A percentile compares a stretch with the other conserved stretches of the same genome.
Evolutionary conservation across 2,888 invertebrate species (phyloP).

Genomic region (Sycophila texana): DNA sequence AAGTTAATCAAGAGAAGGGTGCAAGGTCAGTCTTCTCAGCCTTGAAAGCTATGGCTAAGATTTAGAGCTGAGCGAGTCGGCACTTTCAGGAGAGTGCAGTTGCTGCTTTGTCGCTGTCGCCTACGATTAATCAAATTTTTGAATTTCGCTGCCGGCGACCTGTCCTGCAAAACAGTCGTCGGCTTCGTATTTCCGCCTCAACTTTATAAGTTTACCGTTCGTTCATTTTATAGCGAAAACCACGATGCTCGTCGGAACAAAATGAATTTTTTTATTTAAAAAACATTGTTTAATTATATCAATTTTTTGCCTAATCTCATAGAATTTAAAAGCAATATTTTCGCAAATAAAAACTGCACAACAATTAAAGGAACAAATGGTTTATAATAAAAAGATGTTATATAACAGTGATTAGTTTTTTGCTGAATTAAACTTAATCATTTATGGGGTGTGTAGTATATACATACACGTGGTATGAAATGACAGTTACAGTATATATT

Average conservation of each 20-base stretch:
- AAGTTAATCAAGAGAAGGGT: background rate
- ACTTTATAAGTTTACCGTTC: background rate
- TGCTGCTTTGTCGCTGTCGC: constrained; percentile 3
- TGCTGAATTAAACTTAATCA: too few relatives aligned
- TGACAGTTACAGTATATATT: too few relatives aligned
- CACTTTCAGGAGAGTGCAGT: background rate
- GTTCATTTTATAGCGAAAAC: too few relatives aligned
- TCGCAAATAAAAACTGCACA: too few relatives aligned
- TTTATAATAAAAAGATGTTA: too few relatives aligned
- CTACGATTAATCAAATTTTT: constrained; percentile 46
- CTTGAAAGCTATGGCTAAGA: constrained; percentile 16
- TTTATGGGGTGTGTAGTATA: too few relatives aligned
- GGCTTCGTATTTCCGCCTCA: background rate
- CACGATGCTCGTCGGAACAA: background rate
- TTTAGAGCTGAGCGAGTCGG: constrained; percentile 4
- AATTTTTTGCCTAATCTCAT: too few relatives aligned
- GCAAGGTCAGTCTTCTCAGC: constrained; percentile 33
- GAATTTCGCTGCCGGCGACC: background rate
- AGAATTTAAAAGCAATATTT: background rate
- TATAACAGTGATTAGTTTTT: too few relatives aligned
- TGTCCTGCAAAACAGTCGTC: background rate
- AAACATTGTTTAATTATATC: too few relatives aligned
- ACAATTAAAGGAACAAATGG: too few relatives aligned
- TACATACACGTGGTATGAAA: too few relatives aligned
- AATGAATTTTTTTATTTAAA: background rate